phyloP scores from a whole-genome alignment of 2,888 invertebrate genomes.

The Hermaeophaga mercurialis region DNA sequence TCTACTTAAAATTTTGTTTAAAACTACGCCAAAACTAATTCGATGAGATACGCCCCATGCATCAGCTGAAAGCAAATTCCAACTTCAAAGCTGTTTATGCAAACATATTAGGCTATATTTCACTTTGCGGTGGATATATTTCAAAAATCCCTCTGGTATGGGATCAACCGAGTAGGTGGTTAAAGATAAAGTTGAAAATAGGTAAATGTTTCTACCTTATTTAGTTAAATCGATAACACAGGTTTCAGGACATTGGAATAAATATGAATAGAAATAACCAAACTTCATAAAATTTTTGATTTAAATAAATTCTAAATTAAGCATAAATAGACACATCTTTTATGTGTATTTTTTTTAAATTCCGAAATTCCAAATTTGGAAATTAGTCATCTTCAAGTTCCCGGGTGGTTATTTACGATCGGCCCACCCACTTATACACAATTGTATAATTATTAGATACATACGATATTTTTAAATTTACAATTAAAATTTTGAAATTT shows the following conservation, averaged over 20 bases:
- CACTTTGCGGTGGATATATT: conserved; percentile 44
- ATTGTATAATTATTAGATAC: too few relatives aligned
- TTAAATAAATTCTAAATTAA: too few relatives aligned
- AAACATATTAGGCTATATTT: conserved; percentile 26
- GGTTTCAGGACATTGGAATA: not conserved
- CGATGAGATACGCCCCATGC: conserved; percentile 27
- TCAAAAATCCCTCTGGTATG: not conserved
- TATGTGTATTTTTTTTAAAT: too few relatives aligned
- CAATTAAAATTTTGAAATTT: too few relatives aligned
- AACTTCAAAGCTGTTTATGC: conserved; percentile 35
- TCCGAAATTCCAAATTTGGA: too few relatives aligned
- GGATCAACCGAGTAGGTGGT: not conserved
- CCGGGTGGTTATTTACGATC: too few relatives aligned
- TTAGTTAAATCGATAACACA: not conserved
- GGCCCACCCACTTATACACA: too few relatives aligned
- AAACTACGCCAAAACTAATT: conserved; percentile 25
- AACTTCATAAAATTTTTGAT: too few relatives aligned
- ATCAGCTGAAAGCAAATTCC: conserved; percentile 29
- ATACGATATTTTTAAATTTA: too few relatives aligned
- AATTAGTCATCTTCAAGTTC: too few relatives aligned
- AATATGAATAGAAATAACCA: too few relatives aligned
- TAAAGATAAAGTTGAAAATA: not conserved
- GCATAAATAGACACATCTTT: too few relatives aligned
- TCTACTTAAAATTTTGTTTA: conserved; percentile 24
- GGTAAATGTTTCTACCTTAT: not conserved